phyloP scores from a whole-genome alignment of 2,113 vertebrate genomes.

The Peromyscus polionotus region DNA sequence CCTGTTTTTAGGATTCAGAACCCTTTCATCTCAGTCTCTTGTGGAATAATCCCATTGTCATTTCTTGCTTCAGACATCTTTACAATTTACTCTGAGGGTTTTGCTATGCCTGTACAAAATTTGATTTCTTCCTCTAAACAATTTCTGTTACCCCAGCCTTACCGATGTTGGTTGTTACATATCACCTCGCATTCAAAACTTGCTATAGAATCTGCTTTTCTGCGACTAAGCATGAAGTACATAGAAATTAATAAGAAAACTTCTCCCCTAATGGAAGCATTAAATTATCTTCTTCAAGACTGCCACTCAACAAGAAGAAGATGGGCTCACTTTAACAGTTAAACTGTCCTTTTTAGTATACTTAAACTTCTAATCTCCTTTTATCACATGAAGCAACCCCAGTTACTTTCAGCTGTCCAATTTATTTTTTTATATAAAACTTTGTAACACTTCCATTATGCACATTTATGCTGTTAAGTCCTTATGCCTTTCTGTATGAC shows the following conservation, averaged over 20 bases:
- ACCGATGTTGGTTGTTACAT: background rate
- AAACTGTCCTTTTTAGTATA: background rate
- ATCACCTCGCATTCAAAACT: background rate
- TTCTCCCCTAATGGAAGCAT: background rate
- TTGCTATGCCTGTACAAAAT: background rate
- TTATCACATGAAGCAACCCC: background rate
- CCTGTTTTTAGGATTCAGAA: background rate
- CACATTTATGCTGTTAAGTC: background rate
- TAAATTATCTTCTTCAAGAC: background rate
- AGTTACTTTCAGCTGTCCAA: background rate
- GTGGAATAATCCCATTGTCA: fast-evolving
- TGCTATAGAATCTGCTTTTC: background rate
- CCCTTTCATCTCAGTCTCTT: background rate
- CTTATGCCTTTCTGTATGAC: background rate
- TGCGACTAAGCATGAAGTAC: background rate
- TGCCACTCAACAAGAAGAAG: background rate
- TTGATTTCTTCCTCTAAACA: background rate
- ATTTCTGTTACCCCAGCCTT: fast-evolving
- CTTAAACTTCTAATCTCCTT: background rate
- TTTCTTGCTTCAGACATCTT: background rate
- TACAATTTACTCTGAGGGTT: background rate
- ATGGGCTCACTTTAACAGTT: background rate
- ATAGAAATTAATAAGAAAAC: background rate
- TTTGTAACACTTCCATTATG: background rate
- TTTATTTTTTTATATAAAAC: background rate